Conservation (phyloP, 2,113 vertebrate genomes). For the Eudorcas thomsonii region DNA sequence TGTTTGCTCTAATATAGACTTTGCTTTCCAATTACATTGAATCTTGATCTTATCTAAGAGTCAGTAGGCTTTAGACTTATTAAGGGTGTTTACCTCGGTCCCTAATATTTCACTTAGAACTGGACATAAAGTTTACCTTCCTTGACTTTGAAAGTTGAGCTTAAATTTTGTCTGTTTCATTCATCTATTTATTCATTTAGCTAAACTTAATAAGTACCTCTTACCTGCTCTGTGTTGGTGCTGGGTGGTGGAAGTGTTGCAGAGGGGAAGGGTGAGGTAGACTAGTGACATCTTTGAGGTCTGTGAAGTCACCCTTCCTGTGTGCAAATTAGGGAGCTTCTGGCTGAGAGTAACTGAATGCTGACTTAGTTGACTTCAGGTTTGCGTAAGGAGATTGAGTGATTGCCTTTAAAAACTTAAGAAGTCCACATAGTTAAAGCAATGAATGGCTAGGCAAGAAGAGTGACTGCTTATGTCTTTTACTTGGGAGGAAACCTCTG, state of each 20-base stretch:
- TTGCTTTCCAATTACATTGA: not conserved
- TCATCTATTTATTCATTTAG: not conserved
- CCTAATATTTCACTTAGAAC: not conserved
- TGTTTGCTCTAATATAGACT: not conserved
- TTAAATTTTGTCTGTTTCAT: not conserved
- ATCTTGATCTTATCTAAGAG: not conserved
- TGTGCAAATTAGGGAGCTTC: not conserved
- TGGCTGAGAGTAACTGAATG: not conserved
- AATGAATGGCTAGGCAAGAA: not conserved
- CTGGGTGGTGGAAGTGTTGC: not conserved
- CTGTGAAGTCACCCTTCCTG: not conserved
- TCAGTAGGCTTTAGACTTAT: not conserved
- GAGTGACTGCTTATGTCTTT: not conserved
- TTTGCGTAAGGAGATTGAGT: not conserved
- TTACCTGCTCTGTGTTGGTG: not conserved
- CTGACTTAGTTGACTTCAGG: not conserved
- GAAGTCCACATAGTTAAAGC: not conserved
- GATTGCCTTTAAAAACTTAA: not conserved
- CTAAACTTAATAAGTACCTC: not conserved
- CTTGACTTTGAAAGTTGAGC: conserved; percentile 6
- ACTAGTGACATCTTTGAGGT: not conserved
- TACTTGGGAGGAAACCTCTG: not conserved
- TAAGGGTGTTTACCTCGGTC: not conserved
- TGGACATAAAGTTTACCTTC: not conserved
- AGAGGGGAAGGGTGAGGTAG: not conserved